These are phyloP conservation scores for Phylloscopus trochiloides DNA, from an alignment of 2,113 vertebrate genomes.

Conservation along the genomic window DNA sequence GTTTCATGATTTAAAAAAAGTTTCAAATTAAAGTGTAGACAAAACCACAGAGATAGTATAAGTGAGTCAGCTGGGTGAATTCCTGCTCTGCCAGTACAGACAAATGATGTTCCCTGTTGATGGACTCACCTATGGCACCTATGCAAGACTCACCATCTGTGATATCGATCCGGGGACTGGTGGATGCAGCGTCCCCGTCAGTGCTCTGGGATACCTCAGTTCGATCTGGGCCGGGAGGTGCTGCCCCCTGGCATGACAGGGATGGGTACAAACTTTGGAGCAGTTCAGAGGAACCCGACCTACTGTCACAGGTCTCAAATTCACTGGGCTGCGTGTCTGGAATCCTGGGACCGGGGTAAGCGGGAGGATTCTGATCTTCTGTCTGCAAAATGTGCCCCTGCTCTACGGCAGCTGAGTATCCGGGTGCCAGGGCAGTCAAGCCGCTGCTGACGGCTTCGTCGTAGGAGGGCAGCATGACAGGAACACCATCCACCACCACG, in stretches of 20 bases:
- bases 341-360: slow-evolving; percentile 77
- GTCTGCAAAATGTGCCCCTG: slow-evolving; percentile 66
- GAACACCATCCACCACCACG: slow-evolving; percentile 85
- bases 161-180: slow-evolving; percentile 80
- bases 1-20: not conserved
- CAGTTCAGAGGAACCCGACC: slow-evolving; percentile 73
- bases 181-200: slow-evolving; percentile 69
- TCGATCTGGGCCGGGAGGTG: slow-evolving; percentile 42
- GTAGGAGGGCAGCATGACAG: slow-evolving; percentile 85
- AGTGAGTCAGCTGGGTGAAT: not conserved
- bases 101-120: not conserved
- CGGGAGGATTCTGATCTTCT: slow-evolving; percentile 82
- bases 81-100: not conserved
- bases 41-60: not conserved
- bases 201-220: slow-evolving; percentile 12
- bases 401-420: slow-evolving; percentile 64
- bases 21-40: not conserved
- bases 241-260: slow-evolving; percentile 36
- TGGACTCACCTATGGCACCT: not conserved
- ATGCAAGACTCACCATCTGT: slow-evolving; percentile 78
- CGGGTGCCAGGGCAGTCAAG: slow-evolving; percentile 66
- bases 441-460: slow-evolving; percentile 82
- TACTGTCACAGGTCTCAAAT: slow-evolving; percentile 69
- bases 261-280: slow-evolving; percentile 75
- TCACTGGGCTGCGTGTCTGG: slow-evolving; percentile 61